Conservation (phyloP, 1,140 invertebrate species). For the Pantala flavescens region DNA sequence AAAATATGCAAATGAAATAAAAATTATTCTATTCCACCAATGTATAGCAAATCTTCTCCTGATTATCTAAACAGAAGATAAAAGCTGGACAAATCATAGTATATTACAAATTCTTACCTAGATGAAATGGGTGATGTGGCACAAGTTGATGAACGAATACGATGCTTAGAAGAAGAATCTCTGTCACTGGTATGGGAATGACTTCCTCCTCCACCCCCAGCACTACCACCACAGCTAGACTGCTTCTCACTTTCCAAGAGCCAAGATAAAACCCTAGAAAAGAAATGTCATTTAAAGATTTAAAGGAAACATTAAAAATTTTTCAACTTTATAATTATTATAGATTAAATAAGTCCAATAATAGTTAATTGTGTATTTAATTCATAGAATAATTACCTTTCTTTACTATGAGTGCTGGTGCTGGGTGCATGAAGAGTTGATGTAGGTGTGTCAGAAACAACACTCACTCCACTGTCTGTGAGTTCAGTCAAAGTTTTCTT, state of each 20-base stretch:
- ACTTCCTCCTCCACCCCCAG: neutral
- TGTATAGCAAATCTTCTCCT: too few species aligned
- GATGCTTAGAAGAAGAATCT: slow-evolving; percentile 17
- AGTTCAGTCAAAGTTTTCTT: slow-evolving; percentile 57
- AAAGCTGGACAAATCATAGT: too few species aligned
- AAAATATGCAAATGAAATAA: too few species aligned
- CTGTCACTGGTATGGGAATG: slow-evolving; percentile 6
- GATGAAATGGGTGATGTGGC: slow-evolving; percentile 16
- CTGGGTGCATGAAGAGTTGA: neutral
- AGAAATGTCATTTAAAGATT: neutral
- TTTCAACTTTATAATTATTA: too few species aligned
- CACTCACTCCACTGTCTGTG: slow-evolving; percentile 73
- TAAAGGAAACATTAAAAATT: neutral
- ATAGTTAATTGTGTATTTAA: too few species aligned
- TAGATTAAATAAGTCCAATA: too few species aligned
- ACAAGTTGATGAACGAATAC: neutral
- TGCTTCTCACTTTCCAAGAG: slow-evolving; percentile 41
- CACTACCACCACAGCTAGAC: slow-evolving; percentile 6
- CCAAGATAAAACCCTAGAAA: slow-evolving; percentile 35
- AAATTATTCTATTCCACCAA: too few species aligned
- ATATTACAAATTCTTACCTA: neutral
- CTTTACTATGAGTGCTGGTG: slow-evolving; percentile 31
- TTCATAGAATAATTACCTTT: slow-evolving; percentile 32
- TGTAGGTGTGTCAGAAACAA: slow-evolving; percentile 52
- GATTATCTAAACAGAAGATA: too few species aligned